A percentile compares a stretch with the other conserved stretches of the same genome.
phyloP scores from a whole-genome alignment of 2,797 vertebrate species.

The Cephalopachus bancanus region DNA sequence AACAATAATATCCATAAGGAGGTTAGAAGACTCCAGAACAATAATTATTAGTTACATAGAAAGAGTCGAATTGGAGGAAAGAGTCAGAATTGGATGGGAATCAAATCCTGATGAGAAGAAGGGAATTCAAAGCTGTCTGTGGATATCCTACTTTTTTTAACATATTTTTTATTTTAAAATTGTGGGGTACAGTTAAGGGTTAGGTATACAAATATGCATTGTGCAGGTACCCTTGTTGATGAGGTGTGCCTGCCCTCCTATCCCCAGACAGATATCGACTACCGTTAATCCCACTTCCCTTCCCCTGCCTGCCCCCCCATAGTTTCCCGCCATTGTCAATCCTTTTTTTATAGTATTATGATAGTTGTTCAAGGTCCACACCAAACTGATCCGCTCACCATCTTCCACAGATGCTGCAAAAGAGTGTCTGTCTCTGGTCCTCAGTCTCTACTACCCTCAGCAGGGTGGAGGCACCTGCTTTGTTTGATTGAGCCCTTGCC shows the following conservation, averaged over 20 bases:
- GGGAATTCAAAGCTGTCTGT: neutral
- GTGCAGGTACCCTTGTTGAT: no score
- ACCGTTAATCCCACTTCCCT: no score
- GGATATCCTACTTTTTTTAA: neutral
- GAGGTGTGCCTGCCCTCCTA: no score
- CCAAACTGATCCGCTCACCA: neutral
- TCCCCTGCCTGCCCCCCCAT: no score
- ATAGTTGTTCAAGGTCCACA: neutral
- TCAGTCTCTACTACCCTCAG: no score
- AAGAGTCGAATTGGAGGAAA: neutral
- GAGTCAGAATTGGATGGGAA: neutral
- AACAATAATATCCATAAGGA: neutral
- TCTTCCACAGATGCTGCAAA: neutral
- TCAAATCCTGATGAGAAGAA: neutral
- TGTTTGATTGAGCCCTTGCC: neutral
- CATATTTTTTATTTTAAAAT: no score
- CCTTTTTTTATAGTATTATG: no score
- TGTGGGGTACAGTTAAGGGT: no score
- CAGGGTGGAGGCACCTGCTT: rapidly evolving
- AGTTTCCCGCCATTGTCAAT: no score
- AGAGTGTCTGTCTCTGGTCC: neutral
- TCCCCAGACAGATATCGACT: no score
- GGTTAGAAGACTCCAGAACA: constrained; percentile 28
- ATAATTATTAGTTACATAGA: neutral
- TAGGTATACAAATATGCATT: no score